Percentiles rank a stretch among this genome's conserved stretches.
These are phyloP conservation scores for Stegodyphus dumicola DNA, from an alignment of 1,140 invertebrate genomes.

Conservation along the genomic window DNA sequence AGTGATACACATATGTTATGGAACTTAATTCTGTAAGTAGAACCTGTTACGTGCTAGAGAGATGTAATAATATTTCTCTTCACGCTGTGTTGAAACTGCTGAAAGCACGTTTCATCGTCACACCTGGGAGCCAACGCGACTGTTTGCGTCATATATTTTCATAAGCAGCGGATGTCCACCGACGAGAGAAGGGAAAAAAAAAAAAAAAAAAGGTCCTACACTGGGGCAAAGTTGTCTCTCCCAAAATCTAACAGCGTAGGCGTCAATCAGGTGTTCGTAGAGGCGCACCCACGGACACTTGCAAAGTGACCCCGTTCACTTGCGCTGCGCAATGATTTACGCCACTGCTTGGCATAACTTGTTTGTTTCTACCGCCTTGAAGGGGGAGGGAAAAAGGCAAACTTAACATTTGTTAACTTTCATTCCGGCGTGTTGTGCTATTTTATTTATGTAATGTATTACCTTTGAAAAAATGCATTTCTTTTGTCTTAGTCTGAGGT, in stretches of 20 bases:
- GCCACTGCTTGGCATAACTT: not conserved
- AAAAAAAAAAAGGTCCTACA: not conserved
- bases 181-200: not conserved
- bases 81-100: not conserved
- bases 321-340: conserved; percentile 2
- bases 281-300: conserved; percentile 43
- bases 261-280: conserved; percentile 50
- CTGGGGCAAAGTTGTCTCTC: not conserved
- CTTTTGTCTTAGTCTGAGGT: no score
- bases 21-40: no score
- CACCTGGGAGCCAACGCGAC: conserved; percentile 13
- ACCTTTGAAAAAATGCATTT: no score
- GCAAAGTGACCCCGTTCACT: conserved; percentile 51
- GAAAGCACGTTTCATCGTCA: not conserved
- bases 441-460: no score
- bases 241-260: conserved; percentile 7
- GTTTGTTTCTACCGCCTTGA: no score
- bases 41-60: no score
- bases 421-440: no score
- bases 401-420: no score
- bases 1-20: no score
- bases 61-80: no score
- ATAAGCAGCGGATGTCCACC: conserved; percentile 1
- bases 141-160: conserved; percentile 27
- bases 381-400: no score